Evolutionary conservation across 1,140 invertebrate species (phyloP).

Genomic region (Danaus plexippus): DNA sequence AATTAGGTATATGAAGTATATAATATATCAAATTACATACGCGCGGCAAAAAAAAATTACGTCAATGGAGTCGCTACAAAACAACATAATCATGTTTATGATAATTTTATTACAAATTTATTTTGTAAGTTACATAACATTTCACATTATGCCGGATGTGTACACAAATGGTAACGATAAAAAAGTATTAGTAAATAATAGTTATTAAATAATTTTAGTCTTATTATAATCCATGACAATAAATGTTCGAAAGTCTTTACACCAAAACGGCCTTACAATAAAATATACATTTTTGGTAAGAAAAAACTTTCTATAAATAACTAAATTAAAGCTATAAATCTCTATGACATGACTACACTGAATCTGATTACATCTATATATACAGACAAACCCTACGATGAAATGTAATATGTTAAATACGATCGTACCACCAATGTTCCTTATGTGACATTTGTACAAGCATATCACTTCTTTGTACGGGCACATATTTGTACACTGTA

Average conservation of each 20-base stretch:
- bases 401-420: constrained; percentile 9
- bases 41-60: no score
- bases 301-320: constrained; percentile 49
- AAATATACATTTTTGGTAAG: constrained; percentile 69
- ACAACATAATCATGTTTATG: constrained; percentile 15
- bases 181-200: constrained; percentile 37
- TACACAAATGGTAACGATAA: constrained; percentile 62
- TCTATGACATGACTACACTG: constrained; percentile 61
- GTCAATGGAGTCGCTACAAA: background rate
- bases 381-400: constrained; percentile 26
- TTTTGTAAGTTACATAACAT: constrained; percentile 52
- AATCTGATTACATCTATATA: constrained; percentile 44
- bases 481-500: background rate
- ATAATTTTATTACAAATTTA: constrained; percentile 60
- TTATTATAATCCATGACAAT: constrained; percentile 55
- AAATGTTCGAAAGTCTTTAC: constrained; percentile 56
- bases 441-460: no score
- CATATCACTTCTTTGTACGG: no score
- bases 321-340: constrained; percentile 65
- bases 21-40: no score
- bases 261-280: constrained; percentile 58
- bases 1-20: no score
- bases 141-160: constrained; percentile 45
- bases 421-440: no score
- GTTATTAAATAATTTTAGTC: constrained; percentile 57